Evolutionary conservation across 1,140 invertebrate genomes (phyloP).

Genomic region (Drosophila ercepeae): DNA sequence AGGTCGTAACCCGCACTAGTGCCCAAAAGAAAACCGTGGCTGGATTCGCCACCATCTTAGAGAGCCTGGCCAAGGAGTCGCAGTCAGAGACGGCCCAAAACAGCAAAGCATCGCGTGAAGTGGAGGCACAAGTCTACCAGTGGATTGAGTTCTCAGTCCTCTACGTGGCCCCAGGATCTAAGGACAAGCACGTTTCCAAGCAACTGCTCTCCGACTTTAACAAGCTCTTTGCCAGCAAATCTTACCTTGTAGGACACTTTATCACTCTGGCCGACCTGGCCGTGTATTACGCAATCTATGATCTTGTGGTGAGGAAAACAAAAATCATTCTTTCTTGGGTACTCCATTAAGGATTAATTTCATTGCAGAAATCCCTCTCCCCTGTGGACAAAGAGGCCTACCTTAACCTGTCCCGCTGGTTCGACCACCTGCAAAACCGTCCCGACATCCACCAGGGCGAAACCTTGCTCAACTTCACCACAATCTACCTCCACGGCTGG

Average conservation of each 20-base stretch:
- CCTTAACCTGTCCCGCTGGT: conserved; percentile 88
- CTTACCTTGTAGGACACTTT: conserved; percentile 86
- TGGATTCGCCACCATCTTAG: conserved; percentile 85
- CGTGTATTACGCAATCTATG: conserved; percentile 85
- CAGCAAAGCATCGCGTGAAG: conserved; percentile 56
- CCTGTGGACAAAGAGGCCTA: conserved; percentile 86
- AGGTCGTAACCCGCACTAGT: conserved; percentile 74
- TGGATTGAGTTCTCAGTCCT: conserved; percentile 85
- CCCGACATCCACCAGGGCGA: conserved; percentile 85
- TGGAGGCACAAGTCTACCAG: conserved; percentile 81
- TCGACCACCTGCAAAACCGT: conserved; percentile 87
- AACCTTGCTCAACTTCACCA: conserved; percentile 86
- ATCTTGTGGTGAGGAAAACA: conserved; percentile 84
- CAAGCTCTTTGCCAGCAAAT: conserved; percentile 83
- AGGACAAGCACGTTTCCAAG: conserved; percentile 70
- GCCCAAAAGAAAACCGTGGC: conserved; percentile 74
- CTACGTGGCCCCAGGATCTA: conserved; percentile 84
- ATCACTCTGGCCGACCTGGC: conserved; percentile 86
- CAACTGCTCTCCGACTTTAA: conserved; percentile 85
- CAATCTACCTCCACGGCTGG: conserved; percentile 84
- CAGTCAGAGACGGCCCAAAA: conserved; percentile 79
- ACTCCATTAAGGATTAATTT: not conserved
- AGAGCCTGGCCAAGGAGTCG: conserved; percentile 83
- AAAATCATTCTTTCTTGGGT: not conserved
- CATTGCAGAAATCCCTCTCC: conserved; percentile 84